Conservation (phyloP, 1,140 invertebrate genomes). For the Pseudomyrmex cubaensis region DNA sequence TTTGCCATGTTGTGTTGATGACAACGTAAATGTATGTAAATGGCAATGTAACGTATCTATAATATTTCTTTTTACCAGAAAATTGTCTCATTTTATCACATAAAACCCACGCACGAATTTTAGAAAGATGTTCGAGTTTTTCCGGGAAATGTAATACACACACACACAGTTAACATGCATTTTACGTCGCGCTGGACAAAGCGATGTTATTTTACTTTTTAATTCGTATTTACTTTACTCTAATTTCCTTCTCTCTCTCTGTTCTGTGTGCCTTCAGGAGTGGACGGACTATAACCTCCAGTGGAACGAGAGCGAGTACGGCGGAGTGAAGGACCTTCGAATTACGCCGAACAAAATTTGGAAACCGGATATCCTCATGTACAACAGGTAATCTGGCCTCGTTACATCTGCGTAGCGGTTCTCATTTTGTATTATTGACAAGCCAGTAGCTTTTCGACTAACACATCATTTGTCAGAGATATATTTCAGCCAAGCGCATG, state of each 20-base stretch:
- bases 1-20: no score
- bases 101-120: neutral
- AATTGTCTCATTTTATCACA: neutral
- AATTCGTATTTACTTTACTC: neutral
- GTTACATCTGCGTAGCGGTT: constrained; percentile 59
- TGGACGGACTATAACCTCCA: constrained; percentile 98
- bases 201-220: neutral
- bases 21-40: no score
- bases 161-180: no score
- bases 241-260: constrained; percentile 28
- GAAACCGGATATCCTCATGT: constrained; percentile 99
- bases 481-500: constrained; percentile 33
- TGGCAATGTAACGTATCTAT: no score
- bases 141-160: neutral
- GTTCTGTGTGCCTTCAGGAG: constrained; percentile 88
- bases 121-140: constrained; percentile 6
- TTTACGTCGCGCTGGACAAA: neutral
- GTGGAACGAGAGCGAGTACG: constrained; percentile 98
- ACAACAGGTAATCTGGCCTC: constrained; percentile 94
- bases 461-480: constrained; percentile 49
- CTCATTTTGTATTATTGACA: constrained; percentile 58
- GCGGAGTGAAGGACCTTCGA: constrained; percentile 95
- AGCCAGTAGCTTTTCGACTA: constrained; percentile 45
- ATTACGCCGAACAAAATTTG: constrained; percentile 98
- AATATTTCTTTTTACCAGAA: neutral